Base-by-base conservation (phyloP, 2,888 invertebrate genomes). In the Operophtera brumata region DNA sequence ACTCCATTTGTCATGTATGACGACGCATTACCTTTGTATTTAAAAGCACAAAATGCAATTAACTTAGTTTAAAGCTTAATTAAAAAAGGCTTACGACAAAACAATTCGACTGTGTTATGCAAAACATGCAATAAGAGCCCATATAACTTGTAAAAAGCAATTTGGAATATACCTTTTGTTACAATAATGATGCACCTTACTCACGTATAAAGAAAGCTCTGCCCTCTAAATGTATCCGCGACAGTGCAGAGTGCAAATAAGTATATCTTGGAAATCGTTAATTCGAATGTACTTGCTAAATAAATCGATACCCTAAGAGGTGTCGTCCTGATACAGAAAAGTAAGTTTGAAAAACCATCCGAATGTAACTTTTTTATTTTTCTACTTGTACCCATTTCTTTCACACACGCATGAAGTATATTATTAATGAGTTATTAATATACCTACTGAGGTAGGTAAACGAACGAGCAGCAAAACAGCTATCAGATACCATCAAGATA, bases 131-230 rank as follows among this genome's bases (percentile, higher is more conserved):
- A 48, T 57, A 54, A 53, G 54, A 37, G 43, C 48, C 59, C 57
- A 56, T 61, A 59, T 57, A 57, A 57, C 51, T 54, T 62, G 64
- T 62, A 54, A 57, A 47, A 42, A 55, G 61, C 45, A 58, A 59
- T 61, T 65, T 48, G 45, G 44, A 57, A 36, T 63, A 48, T 59
- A 58, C 57, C 53, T 61, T 57, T 59, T 58, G 55, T 57, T 49
- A 35, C 25, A 53, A 9, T 45, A 35, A 36, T 49, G 42, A 57
- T 57, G 57, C 52, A 48, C 42, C 32, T 52, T 46, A 14, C 32
- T 52, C 42, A 14, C 20, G 20, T 30, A 25, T 37, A 32, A 44
- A 39, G 11, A 8, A 39, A 48, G 48, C 45, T 34, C 13, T 32
- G 6, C 13, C 9, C n/a, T 32, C 14, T 6, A 13, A 42, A 42